These are phyloP conservation scores for Leptopilina syphax DNA, from an alignment of 2,888 invertebrate genomes.

Conservation along the genomic window DNA sequence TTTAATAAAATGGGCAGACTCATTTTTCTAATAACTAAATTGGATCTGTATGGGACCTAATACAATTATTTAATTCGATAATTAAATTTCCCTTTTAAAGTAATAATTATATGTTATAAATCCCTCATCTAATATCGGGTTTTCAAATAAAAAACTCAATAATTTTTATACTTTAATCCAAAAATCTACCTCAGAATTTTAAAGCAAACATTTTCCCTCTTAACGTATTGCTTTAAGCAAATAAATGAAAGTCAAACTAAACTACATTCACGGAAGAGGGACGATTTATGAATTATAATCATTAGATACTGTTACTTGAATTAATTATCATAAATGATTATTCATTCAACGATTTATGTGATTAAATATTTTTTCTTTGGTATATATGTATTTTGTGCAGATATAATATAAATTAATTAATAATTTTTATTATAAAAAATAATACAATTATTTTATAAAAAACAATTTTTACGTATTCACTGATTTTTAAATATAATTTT, in stretches of 20 bases:
- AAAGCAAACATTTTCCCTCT: not conserved
- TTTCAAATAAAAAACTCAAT: too few species aligned
- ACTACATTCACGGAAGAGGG: constrained; percentile 21
- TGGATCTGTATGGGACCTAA: too few species aligned
- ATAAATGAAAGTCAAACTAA: constrained; percentile 33
- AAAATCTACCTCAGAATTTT: not conserved
- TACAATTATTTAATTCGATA: too few species aligned
- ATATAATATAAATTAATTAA: too few species aligned
- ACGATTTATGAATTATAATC: constrained; percentile 15
- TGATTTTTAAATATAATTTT: too few species aligned
- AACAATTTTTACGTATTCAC: too few species aligned
- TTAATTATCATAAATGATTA: constrained; percentile 15
- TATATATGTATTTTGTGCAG: not conserved
- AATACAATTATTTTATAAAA: not conserved
- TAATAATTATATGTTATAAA: too few species aligned
- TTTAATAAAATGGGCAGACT: too few species aligned
- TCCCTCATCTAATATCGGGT: too few species aligned
- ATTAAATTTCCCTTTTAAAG: too few species aligned
- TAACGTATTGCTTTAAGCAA: not conserved
- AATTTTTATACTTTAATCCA: not conserved
- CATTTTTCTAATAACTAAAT: too few species aligned
- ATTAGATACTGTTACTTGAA: constrained; percentile 1
- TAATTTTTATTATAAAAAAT: not conserved
- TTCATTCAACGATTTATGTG: not conserved
- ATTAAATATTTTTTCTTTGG: not conserved